Evolutionary conservation across 2,797 vertebrate genomes (phyloP).

Genomic region (Hydrocynus forskahlii): DNA sequence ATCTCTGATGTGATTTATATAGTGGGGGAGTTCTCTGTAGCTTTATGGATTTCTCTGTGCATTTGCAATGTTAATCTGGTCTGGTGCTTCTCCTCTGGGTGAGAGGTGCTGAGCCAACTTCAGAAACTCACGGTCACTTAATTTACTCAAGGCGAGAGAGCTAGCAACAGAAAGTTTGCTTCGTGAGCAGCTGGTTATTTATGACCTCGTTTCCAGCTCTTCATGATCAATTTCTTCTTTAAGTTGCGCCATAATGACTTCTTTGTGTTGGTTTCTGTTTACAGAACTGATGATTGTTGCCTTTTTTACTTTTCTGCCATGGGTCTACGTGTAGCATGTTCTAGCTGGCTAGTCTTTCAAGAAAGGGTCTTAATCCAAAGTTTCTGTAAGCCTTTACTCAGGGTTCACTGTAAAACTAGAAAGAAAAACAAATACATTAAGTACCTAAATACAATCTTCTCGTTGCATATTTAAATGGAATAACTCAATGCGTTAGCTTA

Average conservation of each 20-base stretch:
- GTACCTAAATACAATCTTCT: too few relatives aligned
- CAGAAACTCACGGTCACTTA: conserved; percentile 16
- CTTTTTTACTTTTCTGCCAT: too few relatives aligned
- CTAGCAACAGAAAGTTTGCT: conserved; percentile 5
- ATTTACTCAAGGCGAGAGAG: conserved; percentile 16
- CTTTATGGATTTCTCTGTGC: conserved; percentile 8
- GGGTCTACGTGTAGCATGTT: too few relatives aligned
- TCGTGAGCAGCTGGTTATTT: conserved; percentile 3
- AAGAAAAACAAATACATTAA: too few relatives aligned
- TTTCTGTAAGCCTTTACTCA: too few relatives aligned
- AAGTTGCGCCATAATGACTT: neutral
- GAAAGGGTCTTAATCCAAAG: too few relatives aligned
- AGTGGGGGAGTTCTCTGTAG: neutral
- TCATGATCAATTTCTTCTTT: conserved; percentile 2
- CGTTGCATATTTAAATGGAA: too few relatives aligned
- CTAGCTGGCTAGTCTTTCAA: too few relatives aligned
- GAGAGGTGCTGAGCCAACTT: conserved; percentile 2
- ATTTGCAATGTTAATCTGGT: too few relatives aligned
- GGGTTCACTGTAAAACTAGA: too few relatives aligned
- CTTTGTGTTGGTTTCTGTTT: neutral
- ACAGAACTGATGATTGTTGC: neutral
- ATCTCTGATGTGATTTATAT: neutral
- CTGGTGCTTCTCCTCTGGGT: neutral
- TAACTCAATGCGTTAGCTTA: too few relatives aligned
- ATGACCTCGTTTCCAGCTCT: neutral